These are phyloP conservation scores for Petromus typicus DNA, from an alignment of 2,113 vertebrate species.

Conservation along the genomic window DNA sequence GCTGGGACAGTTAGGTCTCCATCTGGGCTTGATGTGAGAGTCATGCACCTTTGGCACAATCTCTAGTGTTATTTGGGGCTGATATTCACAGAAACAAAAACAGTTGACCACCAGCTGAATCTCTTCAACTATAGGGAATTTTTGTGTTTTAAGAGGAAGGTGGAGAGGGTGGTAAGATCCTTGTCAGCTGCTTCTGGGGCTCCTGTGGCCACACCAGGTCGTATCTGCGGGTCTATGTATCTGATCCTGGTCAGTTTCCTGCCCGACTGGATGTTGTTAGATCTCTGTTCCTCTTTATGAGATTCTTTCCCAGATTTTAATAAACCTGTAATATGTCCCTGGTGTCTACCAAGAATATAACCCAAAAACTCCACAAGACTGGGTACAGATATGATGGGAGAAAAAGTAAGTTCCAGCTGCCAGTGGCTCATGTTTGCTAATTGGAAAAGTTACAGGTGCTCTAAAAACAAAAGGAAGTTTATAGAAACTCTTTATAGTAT, in stretches of 20 bases:
- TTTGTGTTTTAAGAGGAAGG: neutral
- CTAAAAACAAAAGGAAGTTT: constrained; percentile 62
- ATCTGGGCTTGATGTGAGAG: neutral
- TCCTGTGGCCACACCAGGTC: neutral
- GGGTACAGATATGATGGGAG: constrained; percentile 30
- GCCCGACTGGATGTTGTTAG: constrained; percentile 29
- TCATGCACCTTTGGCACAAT: neutral
- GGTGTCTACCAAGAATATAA: neutral
- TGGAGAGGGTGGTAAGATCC: neutral
- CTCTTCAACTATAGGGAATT: neutral
- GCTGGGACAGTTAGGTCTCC: neutral
- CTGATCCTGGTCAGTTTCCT: neutral
- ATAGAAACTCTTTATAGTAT: neutral
- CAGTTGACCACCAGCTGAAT: neutral
- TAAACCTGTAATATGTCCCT: constrained; percentile 6
- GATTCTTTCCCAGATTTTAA: constrained; percentile 47
- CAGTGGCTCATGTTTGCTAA: constrained; percentile 47
- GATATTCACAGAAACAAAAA: neutral
- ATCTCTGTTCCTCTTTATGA: constrained; percentile 25
- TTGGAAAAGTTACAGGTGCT: constrained; percentile 55
- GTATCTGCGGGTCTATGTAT: neutral
- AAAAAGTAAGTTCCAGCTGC: constrained; percentile 32
- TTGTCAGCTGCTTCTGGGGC: neutral
- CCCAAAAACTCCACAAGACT: constrained; percentile 47
- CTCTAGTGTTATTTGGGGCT: neutral